Conservation (phyloP, 2,113 vertebrate species). For the Scatophagus argus region DNA sequence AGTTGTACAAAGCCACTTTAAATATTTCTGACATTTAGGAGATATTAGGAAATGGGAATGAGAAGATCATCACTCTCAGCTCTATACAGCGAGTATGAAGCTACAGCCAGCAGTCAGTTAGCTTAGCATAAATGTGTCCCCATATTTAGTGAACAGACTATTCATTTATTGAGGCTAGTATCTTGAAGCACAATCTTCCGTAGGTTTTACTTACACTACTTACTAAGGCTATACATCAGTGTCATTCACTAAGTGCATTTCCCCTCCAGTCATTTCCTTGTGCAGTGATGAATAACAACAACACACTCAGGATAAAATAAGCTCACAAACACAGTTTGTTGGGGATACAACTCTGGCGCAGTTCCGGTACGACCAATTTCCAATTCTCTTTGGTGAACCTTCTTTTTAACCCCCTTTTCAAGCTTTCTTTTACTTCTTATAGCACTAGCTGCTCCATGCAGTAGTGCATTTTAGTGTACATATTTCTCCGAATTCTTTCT, state of each 20-base stretch:
- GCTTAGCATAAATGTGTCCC: no score
- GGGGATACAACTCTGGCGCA: conserved; percentile 2
- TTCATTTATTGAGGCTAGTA: not conserved
- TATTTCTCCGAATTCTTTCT: not conserved
- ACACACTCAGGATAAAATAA: conserved; percentile 34
- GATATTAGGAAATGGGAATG: not conserved
- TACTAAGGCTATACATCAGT: conserved; percentile 5
- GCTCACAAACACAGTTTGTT: conserved; percentile 17
- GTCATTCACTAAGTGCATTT: conserved; percentile 37
- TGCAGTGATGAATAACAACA: conserved; percentile 18
- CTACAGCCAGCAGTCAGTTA: no score
- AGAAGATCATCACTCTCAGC: not conserved
- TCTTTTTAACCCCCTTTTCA: not conserved
- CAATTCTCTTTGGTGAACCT: not conserved
- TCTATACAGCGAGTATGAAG: not conserved
- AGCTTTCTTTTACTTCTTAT: not conserved
- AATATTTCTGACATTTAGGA: not conserved
- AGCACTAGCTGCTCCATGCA: not conserved
- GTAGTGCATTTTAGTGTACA: not conserved
- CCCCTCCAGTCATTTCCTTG: conserved; percentile 4
- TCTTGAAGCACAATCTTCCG: not conserved
- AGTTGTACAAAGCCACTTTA: not conserved
- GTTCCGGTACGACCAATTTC: conserved; percentile 21
- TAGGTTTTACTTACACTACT: no score
- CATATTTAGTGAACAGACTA: not conserved